phyloP scores from a whole-genome alignment of 2,113 vertebrate species.

The Microcebus jonahi region DNA sequence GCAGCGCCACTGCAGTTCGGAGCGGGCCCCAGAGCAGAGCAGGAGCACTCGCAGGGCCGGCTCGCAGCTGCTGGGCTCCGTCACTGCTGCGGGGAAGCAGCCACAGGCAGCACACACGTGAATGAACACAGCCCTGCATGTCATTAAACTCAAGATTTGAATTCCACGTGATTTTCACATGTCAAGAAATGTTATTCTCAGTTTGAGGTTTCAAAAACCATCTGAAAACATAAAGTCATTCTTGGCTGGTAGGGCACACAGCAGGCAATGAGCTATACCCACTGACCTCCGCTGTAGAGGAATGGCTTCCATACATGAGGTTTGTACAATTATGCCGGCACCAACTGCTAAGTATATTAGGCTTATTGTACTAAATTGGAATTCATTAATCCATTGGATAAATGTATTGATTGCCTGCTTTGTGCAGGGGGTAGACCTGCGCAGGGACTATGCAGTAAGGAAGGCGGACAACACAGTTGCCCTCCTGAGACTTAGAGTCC shows the following conservation, averaged over 20 bases:
- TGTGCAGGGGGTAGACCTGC: background rate
- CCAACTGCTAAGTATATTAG: background rate
- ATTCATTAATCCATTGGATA: background rate
- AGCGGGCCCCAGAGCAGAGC: no score
- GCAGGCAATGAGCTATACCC: background rate
- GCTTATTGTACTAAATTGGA: background rate
- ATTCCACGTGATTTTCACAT: background rate
- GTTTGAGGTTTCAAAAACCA: background rate
- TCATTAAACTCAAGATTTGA: background rate
- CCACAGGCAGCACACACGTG: no score
- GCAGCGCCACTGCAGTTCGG: accelerated
- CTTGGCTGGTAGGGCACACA: background rate
- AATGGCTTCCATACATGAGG: background rate
- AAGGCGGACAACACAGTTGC: background rate
- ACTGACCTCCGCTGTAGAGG: background rate
- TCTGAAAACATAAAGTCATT: background rate
- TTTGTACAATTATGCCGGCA: background rate
- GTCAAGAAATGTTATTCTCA: background rate
- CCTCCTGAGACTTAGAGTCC: background rate
- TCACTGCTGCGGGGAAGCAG: accelerated
- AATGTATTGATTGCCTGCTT: background rate
- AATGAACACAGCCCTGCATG: background rate
- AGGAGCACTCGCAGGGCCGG: accelerated
- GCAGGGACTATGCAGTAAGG: background rate
- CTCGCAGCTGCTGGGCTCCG: accelerated